Conservation (phyloP, 2,797 vertebrate genomes). For the Chloroceryle amazona region DNA sequence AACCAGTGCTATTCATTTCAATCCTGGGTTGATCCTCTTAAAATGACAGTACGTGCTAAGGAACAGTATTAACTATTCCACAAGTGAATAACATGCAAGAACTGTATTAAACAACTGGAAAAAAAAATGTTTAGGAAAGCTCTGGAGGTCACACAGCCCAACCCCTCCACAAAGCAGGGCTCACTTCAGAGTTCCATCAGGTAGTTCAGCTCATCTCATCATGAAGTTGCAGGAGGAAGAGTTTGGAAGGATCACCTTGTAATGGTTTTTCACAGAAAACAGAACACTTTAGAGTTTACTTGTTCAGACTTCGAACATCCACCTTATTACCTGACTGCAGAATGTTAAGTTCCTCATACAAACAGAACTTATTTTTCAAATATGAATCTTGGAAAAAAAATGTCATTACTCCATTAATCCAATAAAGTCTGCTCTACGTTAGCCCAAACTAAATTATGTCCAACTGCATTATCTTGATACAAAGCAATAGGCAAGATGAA, state of each 20-base stretch:
- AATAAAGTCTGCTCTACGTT: neutral
- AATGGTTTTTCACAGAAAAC: neutral
- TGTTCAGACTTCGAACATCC: neutral
- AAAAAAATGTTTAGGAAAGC: too few species aligned
- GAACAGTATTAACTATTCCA: neutral
- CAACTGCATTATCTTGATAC: neutral
- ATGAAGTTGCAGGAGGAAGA: neutral
- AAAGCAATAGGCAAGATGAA: neutral
- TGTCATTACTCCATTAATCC: neutral
- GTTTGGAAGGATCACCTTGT: neutral
- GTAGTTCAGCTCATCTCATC: neutral
- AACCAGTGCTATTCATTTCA: neutral
- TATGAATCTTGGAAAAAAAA: neutral
- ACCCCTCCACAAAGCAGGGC: neutral
- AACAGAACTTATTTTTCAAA: neutral
- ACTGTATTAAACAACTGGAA: accelerated
- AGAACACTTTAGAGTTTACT: neutral
- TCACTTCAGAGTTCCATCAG: neutral
- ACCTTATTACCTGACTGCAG: neutral
- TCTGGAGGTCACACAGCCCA: neutral
- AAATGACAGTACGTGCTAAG: neutral
- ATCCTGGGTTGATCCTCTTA: neutral
- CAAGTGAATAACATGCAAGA: neutral
- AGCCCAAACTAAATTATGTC: neutral
- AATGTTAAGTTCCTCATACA: neutral